phyloP scores from a whole-genome alignment of 2,888 invertebrate genomes.

The Chironomus tentans region DNA sequence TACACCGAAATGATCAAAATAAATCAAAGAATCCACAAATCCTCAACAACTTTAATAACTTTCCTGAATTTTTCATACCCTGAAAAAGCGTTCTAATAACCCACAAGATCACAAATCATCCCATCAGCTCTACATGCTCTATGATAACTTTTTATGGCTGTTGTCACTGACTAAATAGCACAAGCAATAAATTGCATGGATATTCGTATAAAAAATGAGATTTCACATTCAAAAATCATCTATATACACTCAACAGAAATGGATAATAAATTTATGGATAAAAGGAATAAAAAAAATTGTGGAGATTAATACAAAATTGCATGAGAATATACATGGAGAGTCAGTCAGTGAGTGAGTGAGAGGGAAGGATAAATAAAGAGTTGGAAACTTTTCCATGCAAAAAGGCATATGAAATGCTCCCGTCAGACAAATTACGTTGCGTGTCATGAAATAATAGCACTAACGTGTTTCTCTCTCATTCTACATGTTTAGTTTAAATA shows the following conservation, averaged over 20 bases:
- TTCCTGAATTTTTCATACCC: too few species aligned
- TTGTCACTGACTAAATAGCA: too few species aligned
- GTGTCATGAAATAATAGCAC: slow-evolving; percentile 18
- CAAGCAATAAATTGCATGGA: not conserved
- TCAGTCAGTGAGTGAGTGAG: too few species aligned
- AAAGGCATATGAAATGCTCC: not conserved
- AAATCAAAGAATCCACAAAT: too few species aligned
- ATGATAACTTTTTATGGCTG: too few species aligned
- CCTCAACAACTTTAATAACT: too few species aligned
- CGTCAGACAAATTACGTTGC: slow-evolving; percentile 23
- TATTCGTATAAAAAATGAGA: not conserved
- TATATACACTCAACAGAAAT: not conserved
- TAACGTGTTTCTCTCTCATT: not conserved
- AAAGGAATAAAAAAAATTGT: not conserved
- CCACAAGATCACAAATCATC: too few species aligned
- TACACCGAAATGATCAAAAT: too few species aligned
- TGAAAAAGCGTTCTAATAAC: too few species aligned
- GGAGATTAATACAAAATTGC: not conserved
- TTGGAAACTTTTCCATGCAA: not conserved
- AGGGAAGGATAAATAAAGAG: too few species aligned
- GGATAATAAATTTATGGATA: not conserved
- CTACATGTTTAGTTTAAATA: not conserved
- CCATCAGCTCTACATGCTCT: too few species aligned
- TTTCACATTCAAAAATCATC: not conserved
- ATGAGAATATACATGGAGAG: not conserved